phyloP scores from a whole-genome alignment of 1,140 invertebrate genomes.

The Cylas formicarius region DNA sequence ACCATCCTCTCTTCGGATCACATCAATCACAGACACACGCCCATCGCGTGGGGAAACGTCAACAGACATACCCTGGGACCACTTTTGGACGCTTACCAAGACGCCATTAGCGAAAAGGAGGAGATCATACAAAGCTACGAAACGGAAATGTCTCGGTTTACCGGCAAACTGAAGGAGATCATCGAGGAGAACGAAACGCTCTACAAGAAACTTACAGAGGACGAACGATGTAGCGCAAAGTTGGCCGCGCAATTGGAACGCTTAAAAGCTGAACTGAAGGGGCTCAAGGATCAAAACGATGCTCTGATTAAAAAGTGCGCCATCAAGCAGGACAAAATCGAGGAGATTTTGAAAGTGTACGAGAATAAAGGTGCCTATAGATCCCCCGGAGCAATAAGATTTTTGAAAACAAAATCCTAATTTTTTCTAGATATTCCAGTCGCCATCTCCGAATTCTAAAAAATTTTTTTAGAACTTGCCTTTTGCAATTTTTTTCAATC shows the following conservation, averaged over 20 bases:
- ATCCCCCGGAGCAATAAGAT: background rate
- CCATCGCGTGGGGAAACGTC: slow-evolving; percentile 47
- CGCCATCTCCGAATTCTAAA: no score
- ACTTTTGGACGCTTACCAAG: slow-evolving; percentile 60
- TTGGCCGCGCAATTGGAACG: slow-evolving; percentile 42
- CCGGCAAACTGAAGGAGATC: slow-evolving; percentile 52
- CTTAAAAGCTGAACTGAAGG: slow-evolving; percentile 47
- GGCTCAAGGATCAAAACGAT: slow-evolving; percentile 53
- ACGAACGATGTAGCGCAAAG: slow-evolving; percentile 49
- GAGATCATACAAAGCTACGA: slow-evolving; percentile 55
- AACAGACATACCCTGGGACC: slow-evolving; percentile 45
- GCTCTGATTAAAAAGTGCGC: slow-evolving; percentile 48
- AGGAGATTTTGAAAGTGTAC: slow-evolving; percentile 52
- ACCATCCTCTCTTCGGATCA: slow-evolving; percentile 31
- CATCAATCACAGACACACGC: slow-evolving; percentile 32
- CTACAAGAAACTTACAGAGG: slow-evolving; percentile 42
- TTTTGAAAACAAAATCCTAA: no score
- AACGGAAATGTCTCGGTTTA: slow-evolving; percentile 53
- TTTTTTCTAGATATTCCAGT: no score
- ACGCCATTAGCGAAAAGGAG: slow-evolving; percentile 57
- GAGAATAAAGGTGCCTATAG: slow-evolving; percentile 46
- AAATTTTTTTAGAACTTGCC: no score
- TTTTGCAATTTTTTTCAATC: no score
- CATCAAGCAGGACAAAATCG: slow-evolving; percentile 51
- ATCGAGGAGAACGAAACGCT: slow-evolving; percentile 56